Evolutionary conservation across 2,888 invertebrate species (phyloP).

Genomic region (Troides helena): DNA sequence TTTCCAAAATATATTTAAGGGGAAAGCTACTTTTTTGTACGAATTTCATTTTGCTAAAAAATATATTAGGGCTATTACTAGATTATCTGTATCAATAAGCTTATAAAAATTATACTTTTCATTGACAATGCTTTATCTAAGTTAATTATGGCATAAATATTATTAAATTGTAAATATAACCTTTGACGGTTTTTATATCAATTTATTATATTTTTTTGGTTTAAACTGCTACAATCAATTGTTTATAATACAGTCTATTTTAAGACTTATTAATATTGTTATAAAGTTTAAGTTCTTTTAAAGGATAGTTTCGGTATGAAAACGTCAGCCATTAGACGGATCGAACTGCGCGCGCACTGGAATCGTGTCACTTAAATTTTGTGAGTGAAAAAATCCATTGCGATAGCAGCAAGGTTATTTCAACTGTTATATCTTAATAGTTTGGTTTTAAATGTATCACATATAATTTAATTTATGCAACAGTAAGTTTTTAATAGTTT

Average conservation of each 20-base stretch:
- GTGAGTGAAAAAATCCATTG: slow-evolving; percentile 54
- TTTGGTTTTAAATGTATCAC: slow-evolving; percentile 11
- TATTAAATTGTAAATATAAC: neutral
- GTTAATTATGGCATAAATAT: neutral
- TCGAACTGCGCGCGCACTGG: slow-evolving; percentile 67
- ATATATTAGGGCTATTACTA: too few relatives aligned
- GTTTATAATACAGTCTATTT: neutral
- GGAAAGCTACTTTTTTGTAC: too few relatives aligned
- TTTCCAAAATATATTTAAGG: too few relatives aligned
- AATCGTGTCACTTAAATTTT: slow-evolving; percentile 47
- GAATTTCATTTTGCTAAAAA: too few relatives aligned
- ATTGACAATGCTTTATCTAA: neutral
- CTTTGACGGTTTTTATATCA: neutral
- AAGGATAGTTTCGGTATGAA: neutral
- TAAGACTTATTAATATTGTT: neutral
- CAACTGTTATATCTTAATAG: slow-evolving; percentile 31
- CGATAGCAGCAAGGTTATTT: slow-evolving; percentile 51
- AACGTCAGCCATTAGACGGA: slow-evolving; percentile 47
- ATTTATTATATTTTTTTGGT: neutral
- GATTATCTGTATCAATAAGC: too few relatives aligned
- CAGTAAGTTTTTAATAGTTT: neutral
- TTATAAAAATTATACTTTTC: too few relatives aligned
- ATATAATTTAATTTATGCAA: slow-evolving; percentile 30
- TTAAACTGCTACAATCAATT: slow-evolving; percentile 8
- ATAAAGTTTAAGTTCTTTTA: neutral